Evolutionary conservation across 1,140 invertebrate genomes (phyloP).

Genomic region (Charaxes varanes): DNA sequence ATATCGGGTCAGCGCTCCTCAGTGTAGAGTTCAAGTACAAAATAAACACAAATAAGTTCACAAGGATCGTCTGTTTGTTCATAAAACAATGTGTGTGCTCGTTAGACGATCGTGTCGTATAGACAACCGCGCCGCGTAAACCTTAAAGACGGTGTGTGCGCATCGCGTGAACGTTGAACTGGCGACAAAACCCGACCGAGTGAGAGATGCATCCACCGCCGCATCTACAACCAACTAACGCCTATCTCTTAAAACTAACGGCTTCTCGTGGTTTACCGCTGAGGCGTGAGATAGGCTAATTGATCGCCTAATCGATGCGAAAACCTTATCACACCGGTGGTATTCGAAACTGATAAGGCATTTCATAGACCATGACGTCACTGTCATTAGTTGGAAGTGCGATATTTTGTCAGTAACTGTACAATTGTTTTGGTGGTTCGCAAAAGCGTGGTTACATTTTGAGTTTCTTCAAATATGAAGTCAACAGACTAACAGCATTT

Average conservation of each 20-base stretch:
- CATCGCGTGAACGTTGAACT: constrained; percentile 62
- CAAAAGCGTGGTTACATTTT: no score
- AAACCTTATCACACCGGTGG: constrained; percentile 6
- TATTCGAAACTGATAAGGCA: background rate
- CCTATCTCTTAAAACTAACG: constrained; percentile 33
- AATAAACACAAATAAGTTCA: constrained; percentile 43
- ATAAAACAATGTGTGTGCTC: constrained; percentile 27
- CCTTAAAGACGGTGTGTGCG: constrained; percentile 43
- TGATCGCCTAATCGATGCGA: constrained; percentile 17
- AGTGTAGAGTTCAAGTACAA: constrained; percentile 24
- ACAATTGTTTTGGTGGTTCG: no score
- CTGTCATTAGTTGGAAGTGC: no score
- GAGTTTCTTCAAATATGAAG: no score
- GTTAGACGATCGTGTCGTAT: constrained; percentile 16
- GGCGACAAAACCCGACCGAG: constrained; percentile 43
- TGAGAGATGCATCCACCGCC: constrained; percentile 22
- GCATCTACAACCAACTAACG: constrained; percentile 12
- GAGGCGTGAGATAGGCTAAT: constrained; percentile 42
- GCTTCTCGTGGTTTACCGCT: constrained; percentile 42
- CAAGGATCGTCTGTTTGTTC: constrained; percentile 26
- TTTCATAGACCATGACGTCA: no score
- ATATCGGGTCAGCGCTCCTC: constrained; percentile 24
- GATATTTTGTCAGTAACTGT: no score
- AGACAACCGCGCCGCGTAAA: constrained; percentile 24
- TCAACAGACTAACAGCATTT: no score